phyloP scores from a whole-genome alignment of 2,888 invertebrate species.

The Xestia sexstrigata region DNA sequence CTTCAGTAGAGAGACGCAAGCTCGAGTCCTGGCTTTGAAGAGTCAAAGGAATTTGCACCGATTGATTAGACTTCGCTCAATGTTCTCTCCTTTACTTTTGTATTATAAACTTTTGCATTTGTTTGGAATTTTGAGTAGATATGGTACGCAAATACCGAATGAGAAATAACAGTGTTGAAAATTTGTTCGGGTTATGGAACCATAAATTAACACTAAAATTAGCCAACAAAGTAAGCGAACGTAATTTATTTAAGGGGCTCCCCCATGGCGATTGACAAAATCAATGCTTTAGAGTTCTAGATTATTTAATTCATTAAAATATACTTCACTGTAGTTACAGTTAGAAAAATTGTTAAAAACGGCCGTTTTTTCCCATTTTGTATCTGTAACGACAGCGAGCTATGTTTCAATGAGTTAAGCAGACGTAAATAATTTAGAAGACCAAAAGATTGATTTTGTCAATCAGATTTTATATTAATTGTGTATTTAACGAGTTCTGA shows the following conservation, averaged over 20 bases:
- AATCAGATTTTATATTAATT: no score
- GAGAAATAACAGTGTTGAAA: background rate
- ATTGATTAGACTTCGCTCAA: background rate
- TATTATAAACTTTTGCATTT: slow-evolving; percentile 7
- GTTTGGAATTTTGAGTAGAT: background rate
- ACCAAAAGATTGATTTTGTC: no score
- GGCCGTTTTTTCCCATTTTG: no score
- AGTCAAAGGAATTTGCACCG: slow-evolving; percentile 38
- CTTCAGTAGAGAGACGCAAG: slow-evolving; percentile 30
- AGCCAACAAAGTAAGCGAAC: background rate
- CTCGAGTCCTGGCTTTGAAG: slow-evolving; percentile 24
- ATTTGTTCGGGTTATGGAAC: background rate
- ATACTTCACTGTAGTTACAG: no score
- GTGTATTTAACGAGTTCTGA: no score
- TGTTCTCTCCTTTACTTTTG: background rate
- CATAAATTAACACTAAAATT: background rate
- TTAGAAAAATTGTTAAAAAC: no score
- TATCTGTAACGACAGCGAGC: no score
- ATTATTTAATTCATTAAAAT: no score
- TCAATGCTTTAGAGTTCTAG: no score
- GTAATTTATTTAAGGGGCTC: background rate
- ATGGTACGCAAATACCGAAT: background rate
- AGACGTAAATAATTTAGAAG: no score
- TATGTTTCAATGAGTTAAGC: no score
- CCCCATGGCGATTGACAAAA: no score